phyloP scores from a whole-genome alignment of 2,113 vertebrate genomes.

The Pterocles orientalis region DNA sequence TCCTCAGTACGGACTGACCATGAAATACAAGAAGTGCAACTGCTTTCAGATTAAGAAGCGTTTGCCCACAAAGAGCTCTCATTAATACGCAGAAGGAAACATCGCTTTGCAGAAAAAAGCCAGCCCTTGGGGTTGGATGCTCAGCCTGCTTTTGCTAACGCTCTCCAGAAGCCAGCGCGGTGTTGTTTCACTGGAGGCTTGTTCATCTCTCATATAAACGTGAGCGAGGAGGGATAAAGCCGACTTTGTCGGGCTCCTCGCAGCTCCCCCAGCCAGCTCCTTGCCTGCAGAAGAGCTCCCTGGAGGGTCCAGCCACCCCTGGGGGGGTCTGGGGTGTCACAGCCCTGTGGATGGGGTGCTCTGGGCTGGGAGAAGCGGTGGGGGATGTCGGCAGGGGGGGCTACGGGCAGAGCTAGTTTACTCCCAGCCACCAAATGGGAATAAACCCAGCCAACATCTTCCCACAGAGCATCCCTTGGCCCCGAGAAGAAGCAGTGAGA shows the following conservation, averaged over 20 bases:
- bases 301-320: too few species aligned
- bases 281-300: background rate
- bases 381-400: background rate
- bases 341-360: too few species aligned
- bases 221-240: background rate
- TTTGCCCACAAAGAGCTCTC: background rate
- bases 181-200: background rate
- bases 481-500: background rate
- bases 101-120: background rate
- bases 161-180: background rate
- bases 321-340: too few species aligned
- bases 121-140: fast-evolving
- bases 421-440: fast-evolving
- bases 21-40: slow-evolving; percentile 86
- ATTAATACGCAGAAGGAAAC: background rate
- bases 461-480: too few species aligned
- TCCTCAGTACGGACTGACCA: slow-evolving; percentile 86
- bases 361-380: background rate
- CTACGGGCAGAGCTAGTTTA: background rate
- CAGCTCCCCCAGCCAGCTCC: background rate
- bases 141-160: background rate
- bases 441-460: background rate
- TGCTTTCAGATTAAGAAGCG: slow-evolving; percentile 73
- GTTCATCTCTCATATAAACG: background rate
- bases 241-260: fast-evolving